These are phyloP conservation scores for Heliothis virescens DNA, from an alignment of 1,140 invertebrate species.

Conservation along the genomic window DNA sequence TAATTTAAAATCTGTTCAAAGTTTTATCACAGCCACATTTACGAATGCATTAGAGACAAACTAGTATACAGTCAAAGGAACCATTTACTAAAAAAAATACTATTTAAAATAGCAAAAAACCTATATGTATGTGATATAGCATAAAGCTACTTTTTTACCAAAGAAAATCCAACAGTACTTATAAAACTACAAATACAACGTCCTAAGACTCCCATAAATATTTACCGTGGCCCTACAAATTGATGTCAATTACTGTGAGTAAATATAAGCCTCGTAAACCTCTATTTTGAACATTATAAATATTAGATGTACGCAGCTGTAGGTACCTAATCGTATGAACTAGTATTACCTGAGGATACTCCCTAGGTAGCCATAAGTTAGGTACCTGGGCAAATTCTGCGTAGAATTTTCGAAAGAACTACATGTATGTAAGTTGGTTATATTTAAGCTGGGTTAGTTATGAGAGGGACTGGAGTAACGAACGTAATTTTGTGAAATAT, in stretches of 20 bases:
- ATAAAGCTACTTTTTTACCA: no score
- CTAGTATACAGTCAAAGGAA: no score
- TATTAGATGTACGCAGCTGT: slow-evolving; percentile 29
- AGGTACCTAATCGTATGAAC: slow-evolving; percentile 33
- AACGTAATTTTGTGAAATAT: neutral
- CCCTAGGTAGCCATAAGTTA: slow-evolving; percentile 25
- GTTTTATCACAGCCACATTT: no score
- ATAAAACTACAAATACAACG: no score
- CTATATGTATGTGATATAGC: no score
- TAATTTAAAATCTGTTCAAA: no score
- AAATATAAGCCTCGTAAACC: slow-evolving; percentile 12
- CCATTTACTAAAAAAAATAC: no score
- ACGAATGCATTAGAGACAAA: no score
- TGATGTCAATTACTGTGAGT: slow-evolving; percentile 10
- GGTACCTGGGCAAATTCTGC: neutral
- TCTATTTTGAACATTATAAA: slow-evolving; percentile 37
- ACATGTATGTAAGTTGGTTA: neutral
- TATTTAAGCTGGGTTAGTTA: slow-evolving; percentile 4
- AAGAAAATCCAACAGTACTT: no score
- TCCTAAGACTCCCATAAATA: neutral
- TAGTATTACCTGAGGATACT: slow-evolving; percentile 15
- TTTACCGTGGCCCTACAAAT: slow-evolving; percentile 14
- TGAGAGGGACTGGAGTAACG: neutral
- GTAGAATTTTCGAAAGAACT: slow-evolving; percentile 31
- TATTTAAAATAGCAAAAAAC: no score